These are phyloP conservation scores for Stichodactyla mertensii DNA, from an alignment of 64 coral and sea anemone species.

Conservation along the genomic window DNA sequence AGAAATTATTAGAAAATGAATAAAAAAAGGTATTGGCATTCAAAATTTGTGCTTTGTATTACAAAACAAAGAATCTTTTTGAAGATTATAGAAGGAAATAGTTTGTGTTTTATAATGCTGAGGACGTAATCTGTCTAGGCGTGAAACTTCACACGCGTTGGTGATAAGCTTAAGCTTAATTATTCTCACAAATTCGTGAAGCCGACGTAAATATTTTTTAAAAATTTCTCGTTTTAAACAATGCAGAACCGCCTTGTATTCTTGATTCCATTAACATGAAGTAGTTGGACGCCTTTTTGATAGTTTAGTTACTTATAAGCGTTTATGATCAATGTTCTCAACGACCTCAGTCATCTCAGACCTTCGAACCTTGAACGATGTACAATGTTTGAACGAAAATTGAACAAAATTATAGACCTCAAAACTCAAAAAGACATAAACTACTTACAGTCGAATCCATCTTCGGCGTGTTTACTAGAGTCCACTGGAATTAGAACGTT, in stretches of 20 bases:
- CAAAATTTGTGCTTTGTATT: no score
- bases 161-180: background rate
- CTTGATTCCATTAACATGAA: background rate
- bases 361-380: background rate
- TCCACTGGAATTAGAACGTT: constrained; percentile 38
- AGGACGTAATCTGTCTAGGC: background rate
- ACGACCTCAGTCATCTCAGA: background rate
- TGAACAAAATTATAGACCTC: background rate
- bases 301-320: background rate
- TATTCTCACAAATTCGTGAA: no score
- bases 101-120: no score
- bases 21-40: no score
- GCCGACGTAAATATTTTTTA: background rate
- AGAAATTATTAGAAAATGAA: no score
- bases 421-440: background rate
- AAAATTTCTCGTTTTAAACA: background rate
- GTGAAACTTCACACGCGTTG: constrained; percentile 21
- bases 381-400: background rate
- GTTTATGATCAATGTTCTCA: background rate
- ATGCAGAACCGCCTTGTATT: background rate
- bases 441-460: constrained; percentile 51
- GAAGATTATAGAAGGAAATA: no score
- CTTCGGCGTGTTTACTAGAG: constrained; percentile 25
- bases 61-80: no score
- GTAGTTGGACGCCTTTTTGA: background rate